Conservation (phyloP, 2,888 invertebrate genomes). For the Allolobophora icterica region DNA sequence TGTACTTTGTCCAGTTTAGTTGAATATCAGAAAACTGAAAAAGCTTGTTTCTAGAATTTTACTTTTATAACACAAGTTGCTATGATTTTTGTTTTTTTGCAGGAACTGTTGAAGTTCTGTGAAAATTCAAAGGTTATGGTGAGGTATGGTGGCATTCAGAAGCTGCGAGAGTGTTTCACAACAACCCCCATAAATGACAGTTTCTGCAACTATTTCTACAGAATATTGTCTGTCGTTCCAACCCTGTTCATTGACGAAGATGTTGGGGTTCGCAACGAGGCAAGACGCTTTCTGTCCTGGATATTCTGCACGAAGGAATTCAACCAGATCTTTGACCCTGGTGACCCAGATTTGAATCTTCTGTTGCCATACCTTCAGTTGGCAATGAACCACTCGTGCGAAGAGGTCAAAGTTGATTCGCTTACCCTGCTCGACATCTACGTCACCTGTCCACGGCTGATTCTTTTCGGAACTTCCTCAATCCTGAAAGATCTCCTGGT, state of each 20-base stretch:
- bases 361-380: background rate
- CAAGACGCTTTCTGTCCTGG: background rate
- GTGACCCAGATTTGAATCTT: conserved; percentile 22
- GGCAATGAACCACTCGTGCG: conserved; percentile 19
- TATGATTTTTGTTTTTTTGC: background rate
- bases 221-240: background rate
- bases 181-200: background rate
- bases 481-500: conserved; percentile 24
- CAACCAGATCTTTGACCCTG: background rate
- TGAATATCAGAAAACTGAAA: background rate
- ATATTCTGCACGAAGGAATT: background rate
- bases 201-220: conserved; percentile 21
- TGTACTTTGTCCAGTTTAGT: background rate
- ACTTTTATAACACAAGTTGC: background rate
- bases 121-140: conserved; percentile 2
- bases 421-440: background rate
- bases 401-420: conserved; percentile 19
- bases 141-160: conserved; percentile 3
- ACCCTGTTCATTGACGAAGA: conserved; percentile 12
- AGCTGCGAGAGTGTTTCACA: conserved; percentile 15
- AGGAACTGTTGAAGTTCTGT: conserved; percentile 23
- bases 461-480: background rate
- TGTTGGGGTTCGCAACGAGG: background rate
- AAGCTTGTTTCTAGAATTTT: background rate
- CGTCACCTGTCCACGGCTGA: conserved; percentile 1